phyloP scores from a whole-genome alignment of 2,113 vertebrate species.

The Pampusana beccarii region DNA sequence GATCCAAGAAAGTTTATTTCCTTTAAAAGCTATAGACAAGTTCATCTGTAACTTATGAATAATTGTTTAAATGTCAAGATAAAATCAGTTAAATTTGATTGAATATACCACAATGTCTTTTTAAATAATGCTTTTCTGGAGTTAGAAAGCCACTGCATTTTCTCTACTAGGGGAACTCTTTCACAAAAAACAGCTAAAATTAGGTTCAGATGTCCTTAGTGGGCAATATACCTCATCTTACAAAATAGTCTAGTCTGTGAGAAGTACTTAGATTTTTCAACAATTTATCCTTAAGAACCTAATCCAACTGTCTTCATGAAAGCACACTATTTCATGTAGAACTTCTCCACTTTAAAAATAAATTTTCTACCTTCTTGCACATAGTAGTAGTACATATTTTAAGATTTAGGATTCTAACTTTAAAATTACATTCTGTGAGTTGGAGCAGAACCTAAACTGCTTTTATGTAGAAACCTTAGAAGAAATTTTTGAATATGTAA shows the following conservation, averaged over 20 bases:
- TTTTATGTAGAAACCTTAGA: neutral
- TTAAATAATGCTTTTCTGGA: neutral
- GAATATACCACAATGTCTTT: neutral
- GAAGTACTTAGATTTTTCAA: neutral
- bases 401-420: neutral
- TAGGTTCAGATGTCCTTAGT: neutral
- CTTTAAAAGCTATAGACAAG: neutral
- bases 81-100: neutral
- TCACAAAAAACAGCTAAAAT: neutral
- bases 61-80: neutral
- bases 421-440: neutral
- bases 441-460: neutral
- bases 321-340: neutral
- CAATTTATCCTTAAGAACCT: neutral
- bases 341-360: neutral
- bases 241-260: neutral
- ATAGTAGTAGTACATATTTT: neutral
- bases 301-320: neutral
- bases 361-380: neutral
- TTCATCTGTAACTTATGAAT: neutral
- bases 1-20: neutral
- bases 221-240: neutral
- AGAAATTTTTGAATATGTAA: neutral
- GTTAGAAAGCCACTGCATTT: neutral
- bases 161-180: neutral